Evolutionary conservation across 1,140 invertebrate species (phyloP).

Genomic region (Potamilus streckersoni): DNA sequence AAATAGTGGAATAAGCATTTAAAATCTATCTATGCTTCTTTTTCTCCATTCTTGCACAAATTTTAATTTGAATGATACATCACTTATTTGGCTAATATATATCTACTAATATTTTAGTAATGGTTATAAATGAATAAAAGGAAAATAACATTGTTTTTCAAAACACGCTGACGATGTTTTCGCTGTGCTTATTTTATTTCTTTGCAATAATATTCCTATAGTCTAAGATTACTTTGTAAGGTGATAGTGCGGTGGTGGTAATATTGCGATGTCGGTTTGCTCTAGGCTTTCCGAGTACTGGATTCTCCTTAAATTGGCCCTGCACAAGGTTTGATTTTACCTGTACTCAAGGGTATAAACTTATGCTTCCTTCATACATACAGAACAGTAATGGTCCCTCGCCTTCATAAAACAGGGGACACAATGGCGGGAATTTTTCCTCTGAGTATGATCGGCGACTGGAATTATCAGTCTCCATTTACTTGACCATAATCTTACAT

Average conservation of each 20-base stretch:
- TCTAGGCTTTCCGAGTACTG: conserved; percentile 7
- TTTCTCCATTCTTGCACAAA: no score
- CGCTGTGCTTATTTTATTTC: no score
- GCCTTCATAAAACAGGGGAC: conserved; percentile 14
- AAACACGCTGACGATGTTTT: no score
- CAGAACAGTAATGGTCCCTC: conserved; percentile 13
- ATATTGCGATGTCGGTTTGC: conserved; percentile 16
- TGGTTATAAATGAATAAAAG: no score
- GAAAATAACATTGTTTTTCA: no score
- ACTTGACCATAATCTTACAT: conserved; percentile 14
- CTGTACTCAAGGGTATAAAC: conserved; percentile 13
- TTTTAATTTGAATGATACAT: no score
- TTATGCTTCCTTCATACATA: conserved; percentile 18
- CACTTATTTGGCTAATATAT: no score
- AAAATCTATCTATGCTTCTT: no score
- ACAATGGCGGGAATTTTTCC: conserved; percentile 15
- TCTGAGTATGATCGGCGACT: conserved; percentile 10
- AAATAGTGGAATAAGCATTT: no score
- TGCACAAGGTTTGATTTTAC: conserved; percentile 10
- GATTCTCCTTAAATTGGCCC: conserved; percentile 3
- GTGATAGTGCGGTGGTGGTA: conserved; percentile 27
- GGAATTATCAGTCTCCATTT: conserved; percentile 4
- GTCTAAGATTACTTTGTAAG: neutral
- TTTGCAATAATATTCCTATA: no score
- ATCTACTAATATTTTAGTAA: no score